These are phyloP conservation scores for Oscheius onirici DNA, from an alignment of 2,888 invertebrate species.

Conservation along the genomic window DNA sequence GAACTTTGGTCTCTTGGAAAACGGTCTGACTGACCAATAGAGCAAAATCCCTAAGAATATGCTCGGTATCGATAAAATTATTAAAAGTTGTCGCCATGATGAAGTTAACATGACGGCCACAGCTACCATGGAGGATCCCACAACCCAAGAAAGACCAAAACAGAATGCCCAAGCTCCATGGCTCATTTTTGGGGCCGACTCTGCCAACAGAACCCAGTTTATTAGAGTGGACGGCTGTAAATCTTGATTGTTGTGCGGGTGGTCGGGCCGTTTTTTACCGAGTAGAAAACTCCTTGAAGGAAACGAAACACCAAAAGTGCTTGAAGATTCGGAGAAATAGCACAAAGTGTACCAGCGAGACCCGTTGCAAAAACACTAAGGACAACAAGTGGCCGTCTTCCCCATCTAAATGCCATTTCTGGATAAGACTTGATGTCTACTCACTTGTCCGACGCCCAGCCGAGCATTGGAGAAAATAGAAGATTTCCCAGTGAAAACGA, in stretches of 20 bases:
- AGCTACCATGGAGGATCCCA: slow-evolving; percentile 24
- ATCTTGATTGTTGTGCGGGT: neutral
- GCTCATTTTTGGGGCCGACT: slow-evolving; percentile 12
- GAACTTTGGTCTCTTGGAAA: neutral
- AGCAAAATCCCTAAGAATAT: slow-evolving; percentile 10
- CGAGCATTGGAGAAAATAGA: neutral
- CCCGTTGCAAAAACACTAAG: slow-evolving; percentile 15
- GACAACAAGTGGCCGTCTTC: slow-evolving; percentile 13
- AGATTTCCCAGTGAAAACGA: slow-evolving; percentile 26
- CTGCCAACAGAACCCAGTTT: slow-evolving; percentile 23
- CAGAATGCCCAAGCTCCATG: slow-evolving; percentile 17
- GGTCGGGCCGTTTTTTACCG: neutral
- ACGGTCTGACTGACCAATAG: neutral
- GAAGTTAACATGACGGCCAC: neutral
- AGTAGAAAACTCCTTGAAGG: slow-evolving; percentile 27
- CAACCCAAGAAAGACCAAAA: slow-evolving; percentile 31
- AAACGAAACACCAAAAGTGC: slow-evolving; percentile 15
- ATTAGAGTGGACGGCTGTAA: slow-evolving; percentile 28
- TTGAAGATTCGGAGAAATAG: neutral
- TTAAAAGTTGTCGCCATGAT: slow-evolving; percentile 17
- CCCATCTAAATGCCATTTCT: slow-evolving; percentile 8
- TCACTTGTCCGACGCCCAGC: slow-evolving; percentile 22
- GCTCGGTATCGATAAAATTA: slow-evolving; percentile 19
- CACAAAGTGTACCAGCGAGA: slow-evolving; percentile 19
- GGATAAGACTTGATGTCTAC: neutral